Base-by-base conservation (phyloP, 2,113 vertebrate genomes). In the Scophthalmus maximus region DNA sequence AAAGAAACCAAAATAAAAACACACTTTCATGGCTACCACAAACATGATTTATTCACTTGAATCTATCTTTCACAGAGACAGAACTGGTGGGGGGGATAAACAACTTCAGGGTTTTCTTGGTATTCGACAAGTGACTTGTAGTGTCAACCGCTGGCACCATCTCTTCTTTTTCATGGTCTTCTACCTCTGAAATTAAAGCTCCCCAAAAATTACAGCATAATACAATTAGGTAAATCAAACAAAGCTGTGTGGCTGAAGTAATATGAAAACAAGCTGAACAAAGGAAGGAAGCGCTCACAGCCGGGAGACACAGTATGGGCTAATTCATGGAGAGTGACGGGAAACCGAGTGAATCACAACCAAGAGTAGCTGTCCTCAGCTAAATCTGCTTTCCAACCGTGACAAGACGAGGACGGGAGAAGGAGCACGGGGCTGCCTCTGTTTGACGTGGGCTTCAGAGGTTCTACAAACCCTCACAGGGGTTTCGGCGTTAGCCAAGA, bases 41-140 rank as follows among this genome's bases (percentile, higher is more conserved):
- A 66, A 86, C 76, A 81, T 86, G 75, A 89, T 92, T 93, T 92
- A 93, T 90, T 93, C 74, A 84, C 76, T 84, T 76, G 83, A 91
- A 86, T 84, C 74, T 59, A 82, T 88, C 82, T 65, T 87, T 86
- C 68, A 85, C 81, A 87, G 64, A 86, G 76, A 85, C 76, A 76
- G 66, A 85, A 56, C 53, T 25, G 15, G n/a, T n/a, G 50, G 59
- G 71, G 66, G 55, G 74, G 68, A 85, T 83, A 86, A 85, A 90
- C 67, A 85, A 78, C 73, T 75, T 83, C 52, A 74, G 55, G 62
- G 40, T 71, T 70, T 79, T 51, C 58, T 68, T 86, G 60, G 70
- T 87, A 68, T 71, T 78, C 73, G 84, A 85, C 74, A 78, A 85
- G 64, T 29, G 70, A 64, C 83, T 78, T 66, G 62, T 51, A 69